Percentiles rank a stretch among this genome's conserved stretches.
Conservation (phyloP, 1,140 invertebrate species). For the Metaphire vulgaris region DNA sequence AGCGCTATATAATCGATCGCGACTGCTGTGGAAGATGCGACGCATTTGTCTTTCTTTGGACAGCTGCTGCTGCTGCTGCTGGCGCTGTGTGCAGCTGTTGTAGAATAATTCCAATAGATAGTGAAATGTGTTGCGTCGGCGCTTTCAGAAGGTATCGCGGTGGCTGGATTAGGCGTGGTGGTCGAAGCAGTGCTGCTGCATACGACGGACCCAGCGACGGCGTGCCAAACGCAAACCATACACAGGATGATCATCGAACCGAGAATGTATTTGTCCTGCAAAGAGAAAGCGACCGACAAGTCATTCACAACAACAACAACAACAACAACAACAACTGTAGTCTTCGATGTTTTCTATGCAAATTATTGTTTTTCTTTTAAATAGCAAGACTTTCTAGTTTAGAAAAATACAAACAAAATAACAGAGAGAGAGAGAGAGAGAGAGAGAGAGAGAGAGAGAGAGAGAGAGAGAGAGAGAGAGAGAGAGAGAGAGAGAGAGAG, state of each 20-base stretch:
- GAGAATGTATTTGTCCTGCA: slow-evolving; percentile 36
- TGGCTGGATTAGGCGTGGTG: neutral
- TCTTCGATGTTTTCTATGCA: too few species aligned
- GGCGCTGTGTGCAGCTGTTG: neutral
- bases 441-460: slow-evolving; percentile 12
- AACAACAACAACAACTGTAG: too few species aligned
- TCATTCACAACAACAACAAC: too few species aligned
- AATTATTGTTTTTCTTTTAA: too few species aligned
- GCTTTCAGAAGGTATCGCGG: too few species aligned
- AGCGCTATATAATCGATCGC: slow-evolving; percentile 37
- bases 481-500: neutral
- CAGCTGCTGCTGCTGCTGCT: neutral
- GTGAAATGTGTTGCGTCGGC: too few species aligned
- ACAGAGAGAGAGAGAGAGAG: slow-evolving; percentile 12
- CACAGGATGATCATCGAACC: slow-evolving; percentile 33
- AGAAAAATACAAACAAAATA: neutral
- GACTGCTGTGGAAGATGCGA: neutral
- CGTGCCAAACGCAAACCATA: slow-evolving; percentile 34
- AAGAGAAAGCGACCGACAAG: too few species aligned
- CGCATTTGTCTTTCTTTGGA: neutral
- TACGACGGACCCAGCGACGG: slow-evolving; percentile 49
- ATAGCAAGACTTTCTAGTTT: too few species aligned
- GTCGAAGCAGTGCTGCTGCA: too few species aligned
- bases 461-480: slow-evolving; percentile 11
- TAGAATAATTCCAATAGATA: neutral